Base-by-base conservation (phyloP, 1,140 invertebrate species). In the Atta texana region DNA sequence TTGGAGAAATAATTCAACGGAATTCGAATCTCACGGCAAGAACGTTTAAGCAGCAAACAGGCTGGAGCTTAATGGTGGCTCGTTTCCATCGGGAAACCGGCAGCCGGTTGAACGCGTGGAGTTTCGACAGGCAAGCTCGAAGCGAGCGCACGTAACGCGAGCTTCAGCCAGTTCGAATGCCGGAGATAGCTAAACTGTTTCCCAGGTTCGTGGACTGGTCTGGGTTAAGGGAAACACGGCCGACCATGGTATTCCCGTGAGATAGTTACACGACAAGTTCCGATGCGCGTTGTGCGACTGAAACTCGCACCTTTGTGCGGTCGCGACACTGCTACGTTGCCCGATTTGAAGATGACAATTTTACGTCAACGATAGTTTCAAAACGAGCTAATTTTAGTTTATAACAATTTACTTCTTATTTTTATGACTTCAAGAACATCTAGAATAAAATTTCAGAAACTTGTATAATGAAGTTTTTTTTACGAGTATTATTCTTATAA, bases 141-240 rank as follows among this genome's bases (percentile, higher is more conserved):
- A 87, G 71, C n/a, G 74, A 74, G 69, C 77, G 64, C 86, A 57
- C 71, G 71, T 88, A 88, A 90, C 89, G 89, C 89, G 76, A 86
- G 89, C 86, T 81, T 90, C 86, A 78, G 69, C 88, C 88, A 75
- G 88, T 90, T 90, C 80, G 86, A 90, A 90, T 90, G 63, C 88
- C 89, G 75, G 88, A 90, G 75, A 90, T 90, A 90, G 78, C 86
- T 90, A 85, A 88, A 90, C 89, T 80, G 86, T 81, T 82, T 69
- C 74, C 75, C 86, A 28, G 51, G 80, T 75, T 87, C 74, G 75
- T 61, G 80, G 69, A n/a, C 63, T 49, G 76, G 86, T 77, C 61
- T 44, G 75, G 86, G 88, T 87, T 87, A 88, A 87, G 74, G 78
- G 86, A 90, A 90, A 88, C 86, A 90, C 51, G 55, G 39, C 28